Percentiles rank a stretch among this genome's conserved stretches.
These are phyloP conservation scores for Xylophagus ater DNA, from an alignment of 2,888 invertebrate species.

Conservation along the genomic window DNA sequence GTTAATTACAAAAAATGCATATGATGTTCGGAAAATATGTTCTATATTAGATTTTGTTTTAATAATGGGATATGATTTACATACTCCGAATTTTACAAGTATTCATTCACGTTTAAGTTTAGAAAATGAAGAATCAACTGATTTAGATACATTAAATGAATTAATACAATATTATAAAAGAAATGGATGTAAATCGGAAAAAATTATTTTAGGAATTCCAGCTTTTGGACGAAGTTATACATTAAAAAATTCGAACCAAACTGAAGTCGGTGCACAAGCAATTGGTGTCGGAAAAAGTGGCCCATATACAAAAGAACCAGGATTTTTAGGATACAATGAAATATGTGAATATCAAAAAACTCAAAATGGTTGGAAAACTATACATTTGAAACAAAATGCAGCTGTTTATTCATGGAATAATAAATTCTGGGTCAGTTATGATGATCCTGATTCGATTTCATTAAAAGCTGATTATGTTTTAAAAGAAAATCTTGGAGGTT, in stretches of 20 bases:
- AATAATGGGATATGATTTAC: constrained; percentile 44
- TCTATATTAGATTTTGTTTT: constrained; percentile 40
- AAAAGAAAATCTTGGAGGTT: constrained; percentile 37
- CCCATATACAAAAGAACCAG: constrained; percentile 22
- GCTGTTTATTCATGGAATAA: constrained; percentile 33
- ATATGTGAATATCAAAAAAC: constrained; percentile 21
- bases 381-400: constrained; percentile 23
- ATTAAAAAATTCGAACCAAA: constrained; percentile 26
- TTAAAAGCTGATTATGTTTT: constrained; percentile 34
- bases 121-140: constrained; percentile 15
- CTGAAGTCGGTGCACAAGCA: constrained; percentile 28
- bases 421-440: constrained; percentile 38
- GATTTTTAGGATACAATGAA: constrained; percentile 25
- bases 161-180: constrained; percentile 34
- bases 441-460: constrained; percentile 30
- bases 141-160: constrained; percentile 16
- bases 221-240: constrained; percentile 37
- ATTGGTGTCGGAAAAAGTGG: constrained; percentile 22
- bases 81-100: constrained; percentile 30
- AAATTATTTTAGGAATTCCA: constrained; percentile 39
- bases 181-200: constrained; percentile 31
- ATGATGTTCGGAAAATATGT: constrained; percentile 36
- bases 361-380: constrained; percentile 26
- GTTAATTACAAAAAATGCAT: constrained; percentile 30
- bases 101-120: constrained; percentile 35